Base-by-base conservation (phyloP, 2,888 invertebrate genomes). In the Hyppa rectilinea region DNA sequence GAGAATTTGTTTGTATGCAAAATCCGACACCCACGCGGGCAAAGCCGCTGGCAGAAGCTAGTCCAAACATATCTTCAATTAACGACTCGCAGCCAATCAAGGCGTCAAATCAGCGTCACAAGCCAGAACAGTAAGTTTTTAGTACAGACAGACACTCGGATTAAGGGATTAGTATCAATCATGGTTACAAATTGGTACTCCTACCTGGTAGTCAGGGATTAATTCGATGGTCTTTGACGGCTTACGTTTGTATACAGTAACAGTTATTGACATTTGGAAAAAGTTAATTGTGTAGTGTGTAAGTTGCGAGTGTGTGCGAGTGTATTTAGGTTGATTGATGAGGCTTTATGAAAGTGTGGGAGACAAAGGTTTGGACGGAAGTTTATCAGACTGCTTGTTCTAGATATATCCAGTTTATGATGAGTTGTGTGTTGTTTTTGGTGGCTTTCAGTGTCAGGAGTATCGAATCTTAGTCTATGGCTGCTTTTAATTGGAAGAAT, bases 131-230 rank as follows among this genome's bases (percentile, higher is more conserved):
- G 92, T 90, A 82, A 88, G 87, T 87, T 88, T 86, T 88, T 85
- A 80, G 80, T 76, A 88, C 91, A 86, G 91, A 88, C 93, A 89
- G 88, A 86, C 84, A 87, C 85, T 77, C 85, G 90, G 94, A 93
- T 95, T 92, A 93, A 82, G 81, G 94, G 95, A 93, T 95, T 95
- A 95, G 86, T 90, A 94, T 95, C 95, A 95, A 95, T 95, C 95
- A 95, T 82, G 81, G 77, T 69, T 90, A 90, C 91, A 94, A 93
- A 94, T 94, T 94, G 92, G 92, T 89, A 75, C 87, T 91, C 92
- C 89, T 90, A 87, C 90, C 92, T 91, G 92, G 93, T 93, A 89
- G 79, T 78, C 67, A 62, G 78, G 84, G 85, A 87, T 90, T 88
- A 87, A 84, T 71, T 75, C 64, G 64, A 79, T 72, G 75, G 79